Evolutionary conservation across 2,888 invertebrate species (phyloP).

Genomic region (Scaptomyza reducta): DNA sequence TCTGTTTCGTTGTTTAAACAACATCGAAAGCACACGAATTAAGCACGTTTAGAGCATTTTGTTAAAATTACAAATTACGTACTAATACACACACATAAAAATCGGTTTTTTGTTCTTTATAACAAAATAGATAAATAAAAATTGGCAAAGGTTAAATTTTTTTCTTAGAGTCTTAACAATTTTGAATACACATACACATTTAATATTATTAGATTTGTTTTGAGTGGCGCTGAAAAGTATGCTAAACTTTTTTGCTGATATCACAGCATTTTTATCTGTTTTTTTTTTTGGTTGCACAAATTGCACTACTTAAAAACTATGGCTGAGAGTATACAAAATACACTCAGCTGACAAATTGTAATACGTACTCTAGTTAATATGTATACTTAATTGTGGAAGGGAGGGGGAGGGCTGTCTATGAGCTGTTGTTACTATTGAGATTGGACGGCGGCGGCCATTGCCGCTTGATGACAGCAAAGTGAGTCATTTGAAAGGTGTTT

Average conservation of each 20-base stretch:
- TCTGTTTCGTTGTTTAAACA: constrained; percentile 47
- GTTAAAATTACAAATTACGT: constrained; percentile 73
- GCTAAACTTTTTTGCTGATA: constrained; percentile 43
- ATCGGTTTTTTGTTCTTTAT: constrained; percentile 6
- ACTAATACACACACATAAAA: constrained; percentile 60
- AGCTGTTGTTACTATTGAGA: constrained; percentile 64
- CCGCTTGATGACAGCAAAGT: constrained; percentile 93
- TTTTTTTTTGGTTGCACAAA: constrained; percentile 8
- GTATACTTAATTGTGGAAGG: not conserved
- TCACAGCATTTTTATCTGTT: constrained; percentile 22
- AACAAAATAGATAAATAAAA: constrained; percentile 21
- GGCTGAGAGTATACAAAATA: constrained; percentile 47
- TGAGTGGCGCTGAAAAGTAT: constrained; percentile 42
- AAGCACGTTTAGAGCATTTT: constrained; percentile 65
- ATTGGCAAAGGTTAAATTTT: not conserved
- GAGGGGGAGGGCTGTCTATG: constrained; percentile 23
- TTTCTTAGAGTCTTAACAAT: constrained; percentile 13
- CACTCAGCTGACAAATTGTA: constrained; percentile 33
- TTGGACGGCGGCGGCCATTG: constrained; percentile 85
- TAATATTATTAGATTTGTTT: not conserved
- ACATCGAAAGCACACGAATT: constrained; percentile 65
- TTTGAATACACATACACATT: constrained; percentile 2
- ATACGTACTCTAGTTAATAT: constrained; percentile 19
- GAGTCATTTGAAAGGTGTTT: constrained; percentile 92
- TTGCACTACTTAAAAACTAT: constrained; percentile 53